Evolutionary conservation across 2,888 invertebrate species (phyloP).

Genomic region (Drosophila acutilabella): DNA sequence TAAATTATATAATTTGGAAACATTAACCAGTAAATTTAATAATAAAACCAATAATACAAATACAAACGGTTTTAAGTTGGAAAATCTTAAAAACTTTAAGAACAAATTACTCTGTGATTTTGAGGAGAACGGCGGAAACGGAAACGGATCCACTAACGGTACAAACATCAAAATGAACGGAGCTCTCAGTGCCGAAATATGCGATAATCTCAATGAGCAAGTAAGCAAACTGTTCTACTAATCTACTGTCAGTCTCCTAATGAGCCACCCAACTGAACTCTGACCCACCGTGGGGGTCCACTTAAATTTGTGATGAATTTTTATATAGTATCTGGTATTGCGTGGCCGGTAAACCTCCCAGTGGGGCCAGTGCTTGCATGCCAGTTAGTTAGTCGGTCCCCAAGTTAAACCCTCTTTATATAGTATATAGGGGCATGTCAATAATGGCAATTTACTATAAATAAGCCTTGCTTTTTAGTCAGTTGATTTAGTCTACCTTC

Average conservation of each 20-base stretch:
- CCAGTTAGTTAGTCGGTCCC: constrained; percentile 13
- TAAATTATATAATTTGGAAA: constrained; percentile 83
- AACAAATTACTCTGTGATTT: constrained; percentile 85
- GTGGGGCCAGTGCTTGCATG: constrained; percentile 13
- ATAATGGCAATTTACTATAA: constrained; percentile 66
- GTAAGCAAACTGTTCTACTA: constrained; percentile 73
- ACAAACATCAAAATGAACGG: constrained; percentile 83
- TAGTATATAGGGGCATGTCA: constrained; percentile 51
- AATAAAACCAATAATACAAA: constrained; percentile 84
- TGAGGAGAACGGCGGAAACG: constrained; percentile 64
- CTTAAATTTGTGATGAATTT: constrained; percentile 13
- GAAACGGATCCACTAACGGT: constrained; percentile 39
- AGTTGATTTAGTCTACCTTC: constrained; percentile 52
- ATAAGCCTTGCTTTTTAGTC: constrained; percentile 44
- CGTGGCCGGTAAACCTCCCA: constrained; percentile 1
- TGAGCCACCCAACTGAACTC: constrained; percentile 3
- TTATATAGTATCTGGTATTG: constrained; percentile 3
- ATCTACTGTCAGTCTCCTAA: not conserved
- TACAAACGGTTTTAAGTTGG: constrained; percentile 84
- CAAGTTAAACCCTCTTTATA: constrained; percentile 6
- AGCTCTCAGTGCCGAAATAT: constrained; percentile 83
- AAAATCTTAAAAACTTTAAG: constrained; percentile 85
- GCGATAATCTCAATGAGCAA: constrained; percentile 85
- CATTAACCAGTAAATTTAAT: constrained; percentile 82
- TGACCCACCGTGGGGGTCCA: not conserved